Evolutionary conservation across 2,113 vertebrate genomes (phyloP).

Genomic region (Podocnemis expansa): DNA sequence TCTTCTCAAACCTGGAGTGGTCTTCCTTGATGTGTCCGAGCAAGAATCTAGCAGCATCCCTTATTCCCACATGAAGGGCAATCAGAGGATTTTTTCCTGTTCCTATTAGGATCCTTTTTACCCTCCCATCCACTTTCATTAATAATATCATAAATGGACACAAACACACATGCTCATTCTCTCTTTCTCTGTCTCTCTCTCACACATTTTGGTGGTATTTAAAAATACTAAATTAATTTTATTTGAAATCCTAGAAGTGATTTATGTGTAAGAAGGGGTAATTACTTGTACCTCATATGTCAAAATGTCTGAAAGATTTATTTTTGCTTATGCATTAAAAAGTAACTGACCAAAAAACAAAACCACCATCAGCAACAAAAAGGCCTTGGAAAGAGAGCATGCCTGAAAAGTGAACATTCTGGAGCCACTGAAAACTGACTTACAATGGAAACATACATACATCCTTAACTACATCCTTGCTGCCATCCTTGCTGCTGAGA

Average conservation of each 20-base stretch:
- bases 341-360: no score
- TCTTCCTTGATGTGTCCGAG: not conserved
- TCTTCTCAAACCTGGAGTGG: not conserved
- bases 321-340: not conserved
- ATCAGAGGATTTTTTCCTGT: not conserved
- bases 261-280: not conserved
- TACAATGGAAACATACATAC: not conserved
- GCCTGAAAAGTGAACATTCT: not conserved
- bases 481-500: not conserved
- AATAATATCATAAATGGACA: not conserved
- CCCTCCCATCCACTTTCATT: not conserved
- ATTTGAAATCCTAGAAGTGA: not conserved
- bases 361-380: no score
- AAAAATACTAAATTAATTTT: no score
- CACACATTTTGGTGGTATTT: not conserved
- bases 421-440: accelerated
- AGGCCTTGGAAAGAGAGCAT: not conserved
- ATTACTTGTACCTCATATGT: accelerated
- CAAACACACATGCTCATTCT: not conserved
- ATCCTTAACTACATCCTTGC: not conserved
- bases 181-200: no score
- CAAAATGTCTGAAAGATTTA: accelerated
- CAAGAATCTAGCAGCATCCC: not conserved
- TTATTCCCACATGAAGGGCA: not conserved
- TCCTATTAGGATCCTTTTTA: not conserved